Evolutionary conservation across 2,797 vertebrate species (phyloP), one percentile per base, ranked within the genome.

Genomic region (Pantherophis vulpinus): DNA sequence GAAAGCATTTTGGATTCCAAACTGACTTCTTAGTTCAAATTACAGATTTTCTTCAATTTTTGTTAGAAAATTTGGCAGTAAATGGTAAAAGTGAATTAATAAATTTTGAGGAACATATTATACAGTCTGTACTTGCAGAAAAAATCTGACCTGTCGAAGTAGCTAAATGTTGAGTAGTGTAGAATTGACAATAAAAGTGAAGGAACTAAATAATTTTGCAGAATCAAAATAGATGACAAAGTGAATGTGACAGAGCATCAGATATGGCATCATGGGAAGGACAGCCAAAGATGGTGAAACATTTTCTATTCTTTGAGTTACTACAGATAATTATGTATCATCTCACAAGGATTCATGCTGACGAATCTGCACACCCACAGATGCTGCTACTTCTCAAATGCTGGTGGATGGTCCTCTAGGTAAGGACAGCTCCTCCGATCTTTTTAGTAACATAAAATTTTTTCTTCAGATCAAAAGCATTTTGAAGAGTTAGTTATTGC

Each of bases 391-490:
- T 86, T 2, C 59, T 86, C 66, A 89, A 66, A 89, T 89, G 87
- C 14, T 89, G 47, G 51, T 56, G n/a, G 51, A 88, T 61, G 20
- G n/a, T 74, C 27, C 63, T 63, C 47, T 89, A 63, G 66, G 10
- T 70, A 89, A 88, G n/a, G 47, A 42, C 58, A 56, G 23, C 9
- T 47, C 29, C 5, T 20, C 42, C 51, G 2, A 20, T 20, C n/a
- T 88, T 63, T 25, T 61, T 91, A 86, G 29, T 88, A 54, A 83
- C 32, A 83, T 79, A 56, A 63, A 0, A 5, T 12, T 29, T 63
- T n/a, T 20, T 74, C 61, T 93, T 91, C 51, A 63, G 6, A 29
- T 91, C 88, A 90, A 90, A 55, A 70, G 20, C 79, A 89, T 87
- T 70, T 51, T 87, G 55, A 90, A 89, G 29, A 89, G 54, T 86